These are phyloP conservation scores for Momotus momota DNA, from an alignment of 2,797 vertebrate genomes.

Conservation along the genomic window DNA sequence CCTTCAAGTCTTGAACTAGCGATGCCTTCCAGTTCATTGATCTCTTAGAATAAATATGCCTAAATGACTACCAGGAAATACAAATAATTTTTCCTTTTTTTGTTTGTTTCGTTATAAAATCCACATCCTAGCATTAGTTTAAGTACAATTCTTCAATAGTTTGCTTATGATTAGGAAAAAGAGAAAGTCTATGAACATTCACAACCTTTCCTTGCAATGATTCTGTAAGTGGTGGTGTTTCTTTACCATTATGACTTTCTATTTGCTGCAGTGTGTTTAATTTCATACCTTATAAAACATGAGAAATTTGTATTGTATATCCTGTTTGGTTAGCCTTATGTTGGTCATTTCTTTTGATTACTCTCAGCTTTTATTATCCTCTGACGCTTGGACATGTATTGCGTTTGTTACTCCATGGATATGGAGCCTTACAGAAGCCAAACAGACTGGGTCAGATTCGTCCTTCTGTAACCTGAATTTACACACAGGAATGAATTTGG, in stretches of 20 bases:
- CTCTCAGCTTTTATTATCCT: slow-evolving; percentile 66
- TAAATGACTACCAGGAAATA: background rate
- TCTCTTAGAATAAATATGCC: background rate
- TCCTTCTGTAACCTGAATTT: slow-evolving; percentile 26
- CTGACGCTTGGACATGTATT: slow-evolving; percentile 60
- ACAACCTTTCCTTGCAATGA: background rate
- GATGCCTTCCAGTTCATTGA: rapidly evolving
- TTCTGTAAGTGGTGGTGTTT: slow-evolving; percentile 50
- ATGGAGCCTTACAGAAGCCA: slow-evolving; percentile 79
- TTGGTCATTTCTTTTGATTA: slow-evolving; percentile 73
- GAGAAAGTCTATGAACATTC: background rate
- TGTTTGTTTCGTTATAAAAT: background rate
- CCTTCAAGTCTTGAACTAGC: background rate
- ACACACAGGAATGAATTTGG: background rate
- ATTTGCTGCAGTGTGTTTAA: slow-evolving; percentile 71
- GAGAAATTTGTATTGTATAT: slow-evolving; percentile 71
- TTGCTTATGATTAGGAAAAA: slow-evolving; percentile 1
- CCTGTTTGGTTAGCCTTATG: slow-evolving; percentile 64
- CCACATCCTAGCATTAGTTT: background rate
- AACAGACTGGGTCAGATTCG: slow-evolving; percentile 19
- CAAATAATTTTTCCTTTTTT: background rate
- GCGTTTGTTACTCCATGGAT: slow-evolving; percentile 76
- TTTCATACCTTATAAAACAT: slow-evolving; percentile 80
- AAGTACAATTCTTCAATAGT: background rate
- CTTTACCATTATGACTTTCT: slow-evolving; percentile 63